These are phyloP conservation scores for Yponomeuta plumbellus DNA, from an alignment of 2,888 invertebrate genomes.

Conservation along the genomic window DNA sequence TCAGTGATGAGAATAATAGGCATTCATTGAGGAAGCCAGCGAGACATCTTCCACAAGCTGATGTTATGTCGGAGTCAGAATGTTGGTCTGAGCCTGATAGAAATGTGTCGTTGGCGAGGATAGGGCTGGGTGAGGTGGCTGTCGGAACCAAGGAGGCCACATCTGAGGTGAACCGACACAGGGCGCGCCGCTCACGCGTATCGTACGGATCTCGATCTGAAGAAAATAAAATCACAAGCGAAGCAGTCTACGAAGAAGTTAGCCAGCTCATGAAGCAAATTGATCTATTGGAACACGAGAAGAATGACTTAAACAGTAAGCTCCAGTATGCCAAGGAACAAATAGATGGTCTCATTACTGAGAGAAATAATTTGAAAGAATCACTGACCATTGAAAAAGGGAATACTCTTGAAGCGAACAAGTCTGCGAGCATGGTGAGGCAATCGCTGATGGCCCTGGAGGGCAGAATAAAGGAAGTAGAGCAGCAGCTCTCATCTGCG, in stretches of 20 bases:
- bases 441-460: constrained; percentile 41
- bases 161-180: constrained; percentile 51
- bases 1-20: constrained; percentile 45
- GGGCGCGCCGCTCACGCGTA: constrained; percentile 59
- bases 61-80: constrained; percentile 81
- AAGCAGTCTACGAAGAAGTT: constrained; percentile 74
- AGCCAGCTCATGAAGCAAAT: constrained; percentile 54
- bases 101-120: constrained; percentile 86
- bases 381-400: constrained; percentile 38
- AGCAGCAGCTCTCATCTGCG: constrained; percentile 46
- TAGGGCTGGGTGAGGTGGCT: constrained; percentile 75
- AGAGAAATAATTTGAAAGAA: constrained; percentile 47
- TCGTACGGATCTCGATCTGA: constrained; percentile 62
- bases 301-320: constrained; percentile 62
- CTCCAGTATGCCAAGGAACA: constrained; percentile 49
- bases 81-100: constrained; percentile 93
- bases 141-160: constrained; percentile 41
- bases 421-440: constrained; percentile 41
- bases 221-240: constrained; percentile 63
- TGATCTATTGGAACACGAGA: constrained; percentile 49
- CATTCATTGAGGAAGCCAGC: constrained; percentile 38
- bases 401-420: constrained; percentile 41
- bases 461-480: constrained; percentile 44
- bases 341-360: constrained; percentile 44
- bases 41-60: constrained; percentile 47